Conservation (phyloP, 2,113 vertebrate genomes). For the Drymodes brunneopygia region DNA sequence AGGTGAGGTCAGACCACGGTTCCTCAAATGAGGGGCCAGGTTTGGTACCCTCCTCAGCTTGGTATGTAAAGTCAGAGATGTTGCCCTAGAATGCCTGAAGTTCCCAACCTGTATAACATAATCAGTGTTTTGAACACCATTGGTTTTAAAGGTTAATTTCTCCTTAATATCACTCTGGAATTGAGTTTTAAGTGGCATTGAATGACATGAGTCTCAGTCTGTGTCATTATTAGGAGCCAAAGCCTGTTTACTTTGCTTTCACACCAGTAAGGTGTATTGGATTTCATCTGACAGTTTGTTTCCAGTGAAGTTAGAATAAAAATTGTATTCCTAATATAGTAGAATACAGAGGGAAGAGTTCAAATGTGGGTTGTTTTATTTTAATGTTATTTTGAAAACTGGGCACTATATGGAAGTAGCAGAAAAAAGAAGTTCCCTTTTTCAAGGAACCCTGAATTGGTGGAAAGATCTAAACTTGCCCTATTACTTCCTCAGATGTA, state of each 20-base stretch:
- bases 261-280: not conserved
- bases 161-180: not conserved
- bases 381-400: not conserved
- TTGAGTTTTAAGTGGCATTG: slow-evolving; percentile 48
- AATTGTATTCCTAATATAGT: not conserved
- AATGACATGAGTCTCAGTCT: slow-evolving; percentile 39
- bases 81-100: accelerated
- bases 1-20: not conserved
- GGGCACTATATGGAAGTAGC: not conserved
- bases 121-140: not conserved
- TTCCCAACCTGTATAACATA: not conserved
- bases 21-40: not conserved
- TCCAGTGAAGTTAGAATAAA: not conserved
- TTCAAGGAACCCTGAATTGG: not conserved
- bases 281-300: not conserved
- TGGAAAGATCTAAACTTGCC: not conserved
- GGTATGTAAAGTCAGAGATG: not conserved
- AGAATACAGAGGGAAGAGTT: not conserved
- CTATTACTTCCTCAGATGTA: not conserved
- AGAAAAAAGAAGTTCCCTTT: slow-evolving; percentile 33
- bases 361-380: not conserved
- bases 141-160: not conserved
- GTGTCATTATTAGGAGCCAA: slow-evolving; percentile 20
- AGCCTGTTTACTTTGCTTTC: not conserved
- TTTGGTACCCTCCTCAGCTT: not conserved